A percentile compares a stretch with the other conserved stretches of the same genome.
Evolutionary conservation across 2,797 vertebrate genomes (phyloP).

Genomic region (Meriones psammophilus): DNA sequence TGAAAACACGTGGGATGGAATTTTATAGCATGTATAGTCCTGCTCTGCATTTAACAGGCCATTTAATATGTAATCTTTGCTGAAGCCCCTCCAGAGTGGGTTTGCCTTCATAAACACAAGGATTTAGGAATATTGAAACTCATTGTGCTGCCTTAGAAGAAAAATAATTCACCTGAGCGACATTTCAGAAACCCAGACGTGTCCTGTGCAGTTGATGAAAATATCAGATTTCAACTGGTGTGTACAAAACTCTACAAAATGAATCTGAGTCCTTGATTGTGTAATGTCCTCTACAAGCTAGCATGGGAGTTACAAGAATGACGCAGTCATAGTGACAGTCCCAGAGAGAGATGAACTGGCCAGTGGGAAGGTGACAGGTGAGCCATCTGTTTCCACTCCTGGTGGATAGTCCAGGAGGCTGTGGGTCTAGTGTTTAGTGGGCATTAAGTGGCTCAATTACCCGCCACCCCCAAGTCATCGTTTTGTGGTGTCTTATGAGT

Average conservation of each 20-base stretch:
- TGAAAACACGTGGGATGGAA: neutral
- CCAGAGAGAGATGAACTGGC: accelerated
- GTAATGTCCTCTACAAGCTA: neutral
- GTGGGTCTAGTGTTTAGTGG: accelerated
- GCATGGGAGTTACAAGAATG: neutral
- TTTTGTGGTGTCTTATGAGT: neutral
- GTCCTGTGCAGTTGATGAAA: neutral
- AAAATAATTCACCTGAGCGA: neutral
- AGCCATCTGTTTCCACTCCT: too few species aligned
- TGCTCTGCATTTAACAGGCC: neutral
- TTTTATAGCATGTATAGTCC: neutral
- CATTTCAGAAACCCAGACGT: neutral
- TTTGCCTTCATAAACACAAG: neutral
- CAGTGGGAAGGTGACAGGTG: accelerated
- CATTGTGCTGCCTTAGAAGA: neutral
- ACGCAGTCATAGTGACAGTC: neutral
- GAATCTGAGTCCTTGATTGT: neutral
- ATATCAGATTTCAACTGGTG: neutral
- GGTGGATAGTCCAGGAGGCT: accelerated
- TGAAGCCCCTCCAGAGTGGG: neutral
- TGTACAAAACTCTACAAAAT: neutral
- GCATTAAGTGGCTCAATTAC: too few species aligned
- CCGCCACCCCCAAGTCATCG: accelerated
- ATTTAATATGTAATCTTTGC: neutral
- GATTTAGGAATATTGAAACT: neutral